Conservation (phyloP, 2,797 vertebrate species). For the Tympanoctomys barrerae region DNA sequence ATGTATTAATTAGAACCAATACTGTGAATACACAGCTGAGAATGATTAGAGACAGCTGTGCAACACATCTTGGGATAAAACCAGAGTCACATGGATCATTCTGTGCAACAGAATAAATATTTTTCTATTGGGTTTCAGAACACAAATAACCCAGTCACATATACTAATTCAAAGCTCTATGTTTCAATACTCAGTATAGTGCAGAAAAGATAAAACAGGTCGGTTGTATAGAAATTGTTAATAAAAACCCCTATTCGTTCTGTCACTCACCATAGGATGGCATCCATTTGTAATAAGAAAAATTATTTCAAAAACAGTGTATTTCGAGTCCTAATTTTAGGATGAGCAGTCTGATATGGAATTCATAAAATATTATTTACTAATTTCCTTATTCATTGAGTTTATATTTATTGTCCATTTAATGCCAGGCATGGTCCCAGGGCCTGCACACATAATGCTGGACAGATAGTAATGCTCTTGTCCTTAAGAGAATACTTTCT, state of each 20-base stretch:
- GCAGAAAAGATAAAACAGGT: background rate
- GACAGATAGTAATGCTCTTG: background rate
- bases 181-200: background rate
- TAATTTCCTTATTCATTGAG: background rate
- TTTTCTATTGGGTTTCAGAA: slow-evolving; percentile 49
- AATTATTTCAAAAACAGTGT: background rate
- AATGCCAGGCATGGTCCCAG: background rate
- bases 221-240: background rate
- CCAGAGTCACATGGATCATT: background rate
- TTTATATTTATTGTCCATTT: background rate
- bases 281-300: slow-evolving; percentile 12
- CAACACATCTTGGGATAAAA: background rate
- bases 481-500: background rate
- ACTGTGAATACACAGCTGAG: background rate
- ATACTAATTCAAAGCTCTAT: slow-evolving; percentile 17
- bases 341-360: background rate
- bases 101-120: background rate
- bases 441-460: background rate
- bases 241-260: background rate
- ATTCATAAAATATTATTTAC: background rate
- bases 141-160: slow-evolving; percentile 29
- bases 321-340: slow-evolving; percentile 10
- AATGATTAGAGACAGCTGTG: background rate
- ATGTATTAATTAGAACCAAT: background rate
- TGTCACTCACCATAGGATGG: background rate